Percentiles rank a stretch among this genome's conserved stretches.
These are phyloP conservation scores for Podilymbus podiceps DNA, from an alignment of 2,113 vertebrate genomes.

Conservation along the genomic window DNA sequence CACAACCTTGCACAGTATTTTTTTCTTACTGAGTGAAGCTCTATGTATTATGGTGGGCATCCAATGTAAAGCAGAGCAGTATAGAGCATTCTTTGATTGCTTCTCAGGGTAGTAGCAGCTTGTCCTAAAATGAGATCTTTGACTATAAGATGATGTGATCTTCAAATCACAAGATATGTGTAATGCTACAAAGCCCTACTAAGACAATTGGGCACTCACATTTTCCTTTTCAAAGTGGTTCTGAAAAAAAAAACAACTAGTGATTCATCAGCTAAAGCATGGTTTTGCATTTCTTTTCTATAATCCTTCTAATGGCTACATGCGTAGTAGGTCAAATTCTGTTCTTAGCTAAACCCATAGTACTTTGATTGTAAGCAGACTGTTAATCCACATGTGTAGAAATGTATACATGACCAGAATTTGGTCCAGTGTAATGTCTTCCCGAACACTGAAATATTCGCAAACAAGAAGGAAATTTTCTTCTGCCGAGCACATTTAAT, in stretches of 20 bases:
- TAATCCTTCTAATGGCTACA: not conserved
- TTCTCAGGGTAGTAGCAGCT: not conserved
- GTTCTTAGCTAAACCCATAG: not conserved
- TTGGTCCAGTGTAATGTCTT: not conserved
- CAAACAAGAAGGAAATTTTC: not conserved
- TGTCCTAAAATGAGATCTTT: not conserved
- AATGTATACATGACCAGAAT: not conserved
- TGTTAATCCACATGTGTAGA: not conserved
- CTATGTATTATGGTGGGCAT: not conserved
- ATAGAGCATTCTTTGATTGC: not conserved
- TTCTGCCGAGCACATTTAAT: not conserved
- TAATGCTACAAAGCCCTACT: not conserved
- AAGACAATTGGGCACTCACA: not conserved
- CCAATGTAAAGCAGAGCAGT: not conserved
- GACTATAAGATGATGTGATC: not conserved
- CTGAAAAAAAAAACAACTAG: not conserved
- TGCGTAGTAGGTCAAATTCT: not conserved
- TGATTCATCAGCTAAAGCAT: not conserved
- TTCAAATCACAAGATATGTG: not conserved
- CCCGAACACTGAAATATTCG: not conserved
- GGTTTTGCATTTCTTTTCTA: not conserved
- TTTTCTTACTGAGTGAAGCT: not conserved
- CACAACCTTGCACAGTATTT: not conserved
- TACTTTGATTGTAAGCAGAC: not conserved
- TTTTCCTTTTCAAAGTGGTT: not conserved